Evolutionary conservation across 1,140 invertebrate species (phyloP), one percentile per base, ranked within the genome.

Genomic region (Papilio glaucus): DNA sequence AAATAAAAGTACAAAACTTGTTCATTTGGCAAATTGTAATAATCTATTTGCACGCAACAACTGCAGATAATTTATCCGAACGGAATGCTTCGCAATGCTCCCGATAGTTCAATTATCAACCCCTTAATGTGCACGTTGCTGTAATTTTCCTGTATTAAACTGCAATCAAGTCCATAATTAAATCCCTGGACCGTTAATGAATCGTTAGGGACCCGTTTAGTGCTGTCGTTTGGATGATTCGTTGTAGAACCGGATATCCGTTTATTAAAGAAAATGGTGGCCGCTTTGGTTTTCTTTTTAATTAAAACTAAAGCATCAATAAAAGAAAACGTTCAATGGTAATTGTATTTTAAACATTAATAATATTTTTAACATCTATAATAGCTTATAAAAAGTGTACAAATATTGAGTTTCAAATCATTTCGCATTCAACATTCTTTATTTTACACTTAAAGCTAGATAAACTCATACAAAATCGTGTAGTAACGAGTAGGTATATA

Each of bases 111-210:
- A n/a, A n/a, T n/a, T 61, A 61, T 61, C n/a, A 33, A 61, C 60
- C 60, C 29, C 62, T 65, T 65, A 41, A 65, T 39, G 62, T 65
- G 12, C 62, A 10, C 15, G 37, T 8, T 37, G 8, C 13, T 15
- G 26, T 41, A 65, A 65, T 65, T 65, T 21, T 39, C 62, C 15
- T 10, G 62, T 65, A 65, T 57, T 57, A 57, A 57, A 57, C 49
- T 26, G 21, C 49, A 26, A 38, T 39, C 37, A 65, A 65, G 12
- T 63, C 10, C 18, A 24, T 65, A 65, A 65, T 65, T 65, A 65
- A 41, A 65, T n/a, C n/a, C 26, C 33, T 8, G 26, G 29, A 61
- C 29, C n/a, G 60, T 61, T 65, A 65, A 65, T 65, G n/a, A 41
- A 65, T 62, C 61, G 29, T 37, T 65, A 6, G n/a, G 10, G 37